These are phyloP conservation scores for Plectropomus leopardus DNA, from an alignment of 2,113 vertebrate species.

Conservation along the genomic window DNA sequence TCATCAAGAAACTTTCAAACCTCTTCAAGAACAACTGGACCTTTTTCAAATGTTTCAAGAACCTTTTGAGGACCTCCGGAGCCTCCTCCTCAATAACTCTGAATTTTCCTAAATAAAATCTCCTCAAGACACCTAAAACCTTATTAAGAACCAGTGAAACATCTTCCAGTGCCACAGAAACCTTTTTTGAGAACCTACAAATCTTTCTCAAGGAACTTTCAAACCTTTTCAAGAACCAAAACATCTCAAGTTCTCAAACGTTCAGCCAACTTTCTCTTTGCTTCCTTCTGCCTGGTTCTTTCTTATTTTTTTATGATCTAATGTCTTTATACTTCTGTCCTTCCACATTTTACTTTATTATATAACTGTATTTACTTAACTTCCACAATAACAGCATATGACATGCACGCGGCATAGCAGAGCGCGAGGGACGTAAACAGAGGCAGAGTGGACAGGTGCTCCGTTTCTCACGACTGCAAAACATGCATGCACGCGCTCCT, in stretches of 20 bases:
- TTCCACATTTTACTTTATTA: too few species aligned
- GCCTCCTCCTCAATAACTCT: not conserved
- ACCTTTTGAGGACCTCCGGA: not conserved
- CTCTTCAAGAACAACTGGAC: not conserved
- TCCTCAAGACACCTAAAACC: not conserved
- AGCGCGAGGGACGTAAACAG: slow-evolving; percentile 26
- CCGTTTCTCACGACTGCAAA: slow-evolving; percentile 49
- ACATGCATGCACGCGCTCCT: not conserved
- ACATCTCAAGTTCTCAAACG: too few species aligned
- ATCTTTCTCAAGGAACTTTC: not conserved
- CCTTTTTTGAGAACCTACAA: not conserved
- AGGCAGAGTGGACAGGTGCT: slow-evolving; percentile 58
- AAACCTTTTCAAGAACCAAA: not conserved
- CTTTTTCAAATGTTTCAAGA: not conserved
- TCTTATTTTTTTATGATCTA: not conserved
- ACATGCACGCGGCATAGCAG: not conserved
- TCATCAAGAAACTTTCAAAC: not conserved
- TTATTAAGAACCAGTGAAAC: not conserved
- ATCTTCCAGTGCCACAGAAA: not conserved
- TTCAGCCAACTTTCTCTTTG: not conserved
- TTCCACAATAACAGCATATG: not conserved
- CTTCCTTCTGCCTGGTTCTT: not conserved
- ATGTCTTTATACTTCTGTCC: too few species aligned
- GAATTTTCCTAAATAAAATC: not conserved
- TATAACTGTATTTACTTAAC: not conserved